Conservation (phyloP, 2,888 invertebrate genomes). For the Halictus quadricinctus region DNA sequence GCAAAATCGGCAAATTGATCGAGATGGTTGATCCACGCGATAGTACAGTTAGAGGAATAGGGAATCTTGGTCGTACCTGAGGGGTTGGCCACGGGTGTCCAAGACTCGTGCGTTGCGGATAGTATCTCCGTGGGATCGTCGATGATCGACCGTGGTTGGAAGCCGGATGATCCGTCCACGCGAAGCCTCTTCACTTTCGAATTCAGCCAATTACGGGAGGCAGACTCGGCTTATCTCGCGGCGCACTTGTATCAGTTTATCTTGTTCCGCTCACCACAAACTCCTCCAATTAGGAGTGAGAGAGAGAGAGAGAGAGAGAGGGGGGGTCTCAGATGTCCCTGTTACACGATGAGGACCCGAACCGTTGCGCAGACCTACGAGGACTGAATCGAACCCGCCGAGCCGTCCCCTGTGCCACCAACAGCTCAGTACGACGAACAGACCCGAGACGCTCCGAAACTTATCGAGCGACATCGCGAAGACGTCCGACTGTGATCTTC, state of each 20-base stretch:
- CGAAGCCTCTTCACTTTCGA: conserved; percentile 31
- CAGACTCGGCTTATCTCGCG: conserved; percentile 58
- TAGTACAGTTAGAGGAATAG: neutral
- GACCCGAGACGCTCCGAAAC: conserved; percentile 46
- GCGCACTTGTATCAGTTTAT: conserved; percentile 68
- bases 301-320: neutral
- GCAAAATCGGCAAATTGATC: neutral
- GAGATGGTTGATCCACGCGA: neutral
- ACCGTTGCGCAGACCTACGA: conserved; percentile 62
- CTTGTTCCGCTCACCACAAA: conserved; percentile 57
- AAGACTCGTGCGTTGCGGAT: conserved; percentile 11
- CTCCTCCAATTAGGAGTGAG: conserved; percentile 47
- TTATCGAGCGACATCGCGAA: conserved; percentile 47
- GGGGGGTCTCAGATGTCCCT: conserved; percentile 17
- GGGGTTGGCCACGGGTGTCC: conserved; percentile 4
- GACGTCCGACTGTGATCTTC: conserved; percentile 47
- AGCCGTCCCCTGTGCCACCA: neutral
- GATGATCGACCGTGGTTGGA: neutral
- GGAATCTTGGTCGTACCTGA: neutral
- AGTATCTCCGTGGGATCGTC: conserved; percentile 22
- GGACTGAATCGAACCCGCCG: conserved; percentile 65
- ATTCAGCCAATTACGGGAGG: conserved; percentile 53
- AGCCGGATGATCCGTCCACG: conserved; percentile 19
- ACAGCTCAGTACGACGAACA: conserved; percentile 32
- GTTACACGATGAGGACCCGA: conserved; percentile 51